These are phyloP conservation scores for Proctacanthus coquilletti DNA, from an alignment of 1,140 invertebrate species.

Conservation along the genomic window DNA sequence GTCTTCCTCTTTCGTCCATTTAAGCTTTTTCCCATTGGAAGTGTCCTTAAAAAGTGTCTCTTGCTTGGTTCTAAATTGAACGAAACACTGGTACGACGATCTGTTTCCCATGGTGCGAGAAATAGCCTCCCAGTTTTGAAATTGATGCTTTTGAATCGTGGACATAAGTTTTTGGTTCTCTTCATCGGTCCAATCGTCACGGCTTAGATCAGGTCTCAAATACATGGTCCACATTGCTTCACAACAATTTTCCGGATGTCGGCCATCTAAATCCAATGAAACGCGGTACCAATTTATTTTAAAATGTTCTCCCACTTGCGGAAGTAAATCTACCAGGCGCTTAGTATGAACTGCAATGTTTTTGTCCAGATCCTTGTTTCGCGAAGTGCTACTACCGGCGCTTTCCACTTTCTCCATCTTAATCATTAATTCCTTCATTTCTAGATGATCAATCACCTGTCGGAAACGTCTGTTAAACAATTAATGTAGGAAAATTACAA, in stretches of 20 bases:
- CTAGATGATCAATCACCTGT: too few species aligned
- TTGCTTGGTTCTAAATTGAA: constrained; percentile 42
- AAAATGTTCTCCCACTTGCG: constrained; percentile 10
- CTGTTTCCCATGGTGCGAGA: constrained; percentile 36
- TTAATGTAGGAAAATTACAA: not conserved
- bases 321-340: not conserved
- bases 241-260: constrained; percentile 37
- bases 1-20: constrained; percentile 45
- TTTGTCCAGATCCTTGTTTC: constrained; percentile 9
- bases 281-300: constrained; percentile 29
- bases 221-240: constrained; percentile 48
- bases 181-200: constrained; percentile 37
- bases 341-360: too few species aligned
- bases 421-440: too few species aligned
- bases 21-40: constrained; percentile 19
- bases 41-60: constrained; percentile 19
- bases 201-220: constrained; percentile 47
- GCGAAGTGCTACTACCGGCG: constrained; percentile 5
- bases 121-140: constrained; percentile 48
- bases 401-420: constrained; percentile 11
- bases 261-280: constrained; percentile 30
- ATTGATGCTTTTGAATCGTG: constrained; percentile 31
- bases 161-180: constrained; percentile 37
- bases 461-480: not conserved
- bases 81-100: constrained; percentile 48